These are phyloP conservation scores for Heliocidaris erythrogramma DNA, from an alignment of 35 echinoderm and acorn worm species.

Conservation along the genomic window DNA sequence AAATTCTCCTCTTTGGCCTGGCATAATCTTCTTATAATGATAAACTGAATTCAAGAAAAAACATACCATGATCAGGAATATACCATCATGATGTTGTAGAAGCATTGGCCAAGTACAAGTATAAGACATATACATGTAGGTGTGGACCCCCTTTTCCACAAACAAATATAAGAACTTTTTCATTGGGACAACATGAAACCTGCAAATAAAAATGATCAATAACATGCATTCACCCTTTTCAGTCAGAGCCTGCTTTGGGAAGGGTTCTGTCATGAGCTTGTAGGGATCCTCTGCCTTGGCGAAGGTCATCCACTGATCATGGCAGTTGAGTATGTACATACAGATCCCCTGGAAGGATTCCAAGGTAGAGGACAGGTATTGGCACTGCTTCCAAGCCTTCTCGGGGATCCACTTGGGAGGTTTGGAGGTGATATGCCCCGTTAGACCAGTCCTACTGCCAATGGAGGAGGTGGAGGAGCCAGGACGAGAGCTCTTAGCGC, in stretches of 20 bases:
- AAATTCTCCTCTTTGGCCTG: too few species aligned
- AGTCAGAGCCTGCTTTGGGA: slow-evolving; percentile 10
- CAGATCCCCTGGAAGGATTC: slow-evolving; percentile 77
- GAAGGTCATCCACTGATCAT: slow-evolving; percentile 83
- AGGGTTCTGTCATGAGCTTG: slow-evolving; percentile 48
- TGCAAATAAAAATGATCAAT: background rate
- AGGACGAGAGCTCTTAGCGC: slow-evolving; percentile 32
- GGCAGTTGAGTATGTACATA: slow-evolving; percentile 84
- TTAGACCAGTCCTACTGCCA: slow-evolving; percentile 42
- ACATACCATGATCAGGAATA: background rate
- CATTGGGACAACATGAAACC: background rate
- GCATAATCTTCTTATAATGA: too few species aligned
- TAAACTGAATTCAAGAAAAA: background rate
- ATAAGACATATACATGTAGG: background rate
- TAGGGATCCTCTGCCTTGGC: slow-evolving; percentile 67
- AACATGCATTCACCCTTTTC: background rate
- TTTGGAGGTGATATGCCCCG: slow-evolving; percentile 69
- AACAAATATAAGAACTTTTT: background rate
- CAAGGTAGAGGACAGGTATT: slow-evolving; percentile 88
- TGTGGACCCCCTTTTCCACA: background rate
- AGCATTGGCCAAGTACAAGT: background rate
- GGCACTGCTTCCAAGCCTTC: slow-evolving; percentile 93
- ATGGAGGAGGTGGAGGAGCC: slow-evolving; percentile 48
- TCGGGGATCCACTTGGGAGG: slow-evolving; percentile 97
- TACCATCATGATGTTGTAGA: background rate